These are phyloP conservation scores for Apogon hyalosoma DNA, from an alignment of 2,797 vertebrate genomes.

Conservation along the genomic window DNA sequence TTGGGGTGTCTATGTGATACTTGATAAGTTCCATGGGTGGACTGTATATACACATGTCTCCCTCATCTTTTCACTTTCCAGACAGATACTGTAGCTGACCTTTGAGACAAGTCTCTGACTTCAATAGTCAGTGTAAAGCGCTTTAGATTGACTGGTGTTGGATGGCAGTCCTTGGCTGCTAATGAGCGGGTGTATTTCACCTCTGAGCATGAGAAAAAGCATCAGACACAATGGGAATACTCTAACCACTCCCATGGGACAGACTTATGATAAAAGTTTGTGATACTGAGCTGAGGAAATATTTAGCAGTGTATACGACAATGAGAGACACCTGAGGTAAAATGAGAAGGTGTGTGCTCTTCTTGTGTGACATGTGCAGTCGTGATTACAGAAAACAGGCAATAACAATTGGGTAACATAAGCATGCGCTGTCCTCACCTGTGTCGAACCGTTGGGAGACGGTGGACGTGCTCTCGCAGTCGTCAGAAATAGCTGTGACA, in stretches of 20 bases:
- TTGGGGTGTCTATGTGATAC: background rate
- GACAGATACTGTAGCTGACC: slow-evolving; percentile 37
- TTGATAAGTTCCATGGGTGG: slow-evolving; percentile 4
- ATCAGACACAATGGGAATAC: slow-evolving; percentile 54
- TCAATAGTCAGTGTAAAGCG: slow-evolving; percentile 50
- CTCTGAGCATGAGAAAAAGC: slow-evolving; percentile 38
- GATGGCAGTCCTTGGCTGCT: slow-evolving; percentile 30
- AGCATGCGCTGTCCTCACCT: slow-evolving; percentile 66
- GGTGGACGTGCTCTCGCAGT: slow-evolving; percentile 76
- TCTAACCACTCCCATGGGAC: slow-evolving; percentile 45
- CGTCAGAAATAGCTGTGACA: slow-evolving; percentile 66
- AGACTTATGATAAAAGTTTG: slow-evolving; percentile 8
- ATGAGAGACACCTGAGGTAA: slow-evolving; percentile 20
- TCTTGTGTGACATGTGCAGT: slow-evolving; percentile 4
- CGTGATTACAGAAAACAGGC: background rate
- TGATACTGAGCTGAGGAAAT: slow-evolving; percentile 15
- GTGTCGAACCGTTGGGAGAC: slow-evolving; percentile 72
- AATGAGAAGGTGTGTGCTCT: slow-evolving; percentile 16
- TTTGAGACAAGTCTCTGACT: slow-evolving; percentile 52
- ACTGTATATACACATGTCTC: slow-evolving; percentile 9
- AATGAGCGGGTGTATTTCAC: slow-evolving; percentile 42
- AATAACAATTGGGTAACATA: background rate
- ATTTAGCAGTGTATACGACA: slow-evolving; percentile 14
- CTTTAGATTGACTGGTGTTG: slow-evolving; percentile 51
- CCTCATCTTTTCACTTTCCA: slow-evolving; percentile 31